A percentile compares a stretch with the other conserved stretches of the same genome.
phyloP scores from a whole-genome alignment of 23 tunicate species.

The Trididemnum nubilum region DNA sequence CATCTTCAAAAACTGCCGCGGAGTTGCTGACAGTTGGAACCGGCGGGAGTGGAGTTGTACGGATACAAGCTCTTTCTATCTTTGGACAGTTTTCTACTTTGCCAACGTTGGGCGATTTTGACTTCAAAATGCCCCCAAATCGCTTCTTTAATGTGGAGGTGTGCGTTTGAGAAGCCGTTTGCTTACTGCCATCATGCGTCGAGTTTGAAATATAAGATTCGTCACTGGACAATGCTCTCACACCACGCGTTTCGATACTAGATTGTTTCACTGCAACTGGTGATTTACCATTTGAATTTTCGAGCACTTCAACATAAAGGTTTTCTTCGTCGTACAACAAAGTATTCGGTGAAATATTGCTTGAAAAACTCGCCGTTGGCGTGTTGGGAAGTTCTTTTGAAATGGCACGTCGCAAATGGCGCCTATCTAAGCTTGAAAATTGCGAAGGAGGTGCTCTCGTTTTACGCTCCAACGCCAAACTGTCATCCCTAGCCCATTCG shows the following conservation, averaged over 20 bases:
- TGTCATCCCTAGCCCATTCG: slow-evolving; percentile 4
- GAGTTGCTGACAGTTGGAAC: neutral
- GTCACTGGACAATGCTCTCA: neutral
- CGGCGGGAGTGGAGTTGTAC: slow-evolving; percentile 3
- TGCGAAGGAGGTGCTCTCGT: slow-evolving; percentile 33
- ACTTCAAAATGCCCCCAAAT: neutral
- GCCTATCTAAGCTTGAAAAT: slow-evolving; percentile 40
- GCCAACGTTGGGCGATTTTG: neutral
- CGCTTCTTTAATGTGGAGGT: neutral
- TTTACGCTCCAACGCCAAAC: neutral
- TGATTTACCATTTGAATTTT: neutral
- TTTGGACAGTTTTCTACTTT: neutral
- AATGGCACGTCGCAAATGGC: neutral
- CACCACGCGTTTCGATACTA: neutral
- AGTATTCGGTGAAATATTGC: neutral
- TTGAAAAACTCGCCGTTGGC: too few species aligned
- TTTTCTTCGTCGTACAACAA: slow-evolving; percentile 20
- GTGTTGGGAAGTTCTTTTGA: neutral
- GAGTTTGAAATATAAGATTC: too few species aligned
- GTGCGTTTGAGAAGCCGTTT: neutral
- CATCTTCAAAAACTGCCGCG: slow-evolving; percentile 3
- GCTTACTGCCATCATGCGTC: neutral
- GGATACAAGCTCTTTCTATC: slow-evolving; percentile 12
- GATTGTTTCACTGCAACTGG: neutral
- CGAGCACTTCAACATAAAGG: slow-evolving; percentile 32